These are phyloP conservation scores for Vireo griseus DNA, from an alignment of 2,797 vertebrate species.

Conservation along the genomic window DNA sequence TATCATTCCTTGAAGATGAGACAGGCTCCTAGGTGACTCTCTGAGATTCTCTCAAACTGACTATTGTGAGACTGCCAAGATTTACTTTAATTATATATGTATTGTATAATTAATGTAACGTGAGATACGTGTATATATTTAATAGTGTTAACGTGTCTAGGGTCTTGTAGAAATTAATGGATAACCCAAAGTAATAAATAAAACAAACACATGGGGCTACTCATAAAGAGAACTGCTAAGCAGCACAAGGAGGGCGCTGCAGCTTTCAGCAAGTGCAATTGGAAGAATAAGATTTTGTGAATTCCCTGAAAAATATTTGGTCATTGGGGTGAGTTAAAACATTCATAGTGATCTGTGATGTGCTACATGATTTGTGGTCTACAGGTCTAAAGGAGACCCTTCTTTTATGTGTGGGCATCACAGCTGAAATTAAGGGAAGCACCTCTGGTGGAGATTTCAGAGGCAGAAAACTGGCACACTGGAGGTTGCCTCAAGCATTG, in stretches of 20 bases:
- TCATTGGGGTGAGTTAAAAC: neutral
- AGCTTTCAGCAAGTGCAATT: neutral
- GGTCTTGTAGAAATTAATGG: constrained; percentile 3
- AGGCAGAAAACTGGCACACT: neutral
- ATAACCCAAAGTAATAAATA: neutral
- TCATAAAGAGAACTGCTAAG: neutral
- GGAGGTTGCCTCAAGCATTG: neutral
- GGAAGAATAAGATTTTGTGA: neutral
- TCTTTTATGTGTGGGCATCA: neutral
- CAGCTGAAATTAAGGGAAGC: neutral
- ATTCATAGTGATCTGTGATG: neutral
- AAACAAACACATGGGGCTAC: neutral
- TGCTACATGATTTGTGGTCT: neutral
- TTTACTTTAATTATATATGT: constrained; percentile 1
- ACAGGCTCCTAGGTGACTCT: neutral
- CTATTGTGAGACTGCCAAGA: constrained; percentile 6
- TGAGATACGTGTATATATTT: neutral
- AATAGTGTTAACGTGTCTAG: neutral
- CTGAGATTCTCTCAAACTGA: neutral
- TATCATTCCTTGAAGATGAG: constrained; percentile 30
- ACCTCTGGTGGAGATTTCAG: neutral
- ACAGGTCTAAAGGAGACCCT: neutral
- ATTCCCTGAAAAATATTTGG: neutral
- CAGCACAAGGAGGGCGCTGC: neutral
- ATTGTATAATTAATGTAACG: neutral